These are phyloP conservation scores for Uloborus plumipes DNA, from an alignment of 2,888 invertebrate genomes.

Conservation along the genomic window DNA sequence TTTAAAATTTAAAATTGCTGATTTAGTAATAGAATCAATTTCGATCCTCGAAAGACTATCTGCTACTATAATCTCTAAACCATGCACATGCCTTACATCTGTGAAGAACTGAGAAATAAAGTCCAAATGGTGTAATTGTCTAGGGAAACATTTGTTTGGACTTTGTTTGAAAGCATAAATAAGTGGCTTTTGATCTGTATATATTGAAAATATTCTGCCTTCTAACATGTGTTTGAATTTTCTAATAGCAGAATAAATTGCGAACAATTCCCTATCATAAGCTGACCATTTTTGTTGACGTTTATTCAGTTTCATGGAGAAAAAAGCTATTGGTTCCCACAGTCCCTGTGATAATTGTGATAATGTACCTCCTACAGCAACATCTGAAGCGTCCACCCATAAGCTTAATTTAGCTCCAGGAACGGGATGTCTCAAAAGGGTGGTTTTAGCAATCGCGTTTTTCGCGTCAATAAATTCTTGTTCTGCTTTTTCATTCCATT, in stretches of 20 bases:
- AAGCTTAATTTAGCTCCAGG: background rate
- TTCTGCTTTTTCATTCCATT: conserved; percentile 1
- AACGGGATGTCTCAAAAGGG: conserved; percentile 33
- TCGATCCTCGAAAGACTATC: conserved; percentile 30
- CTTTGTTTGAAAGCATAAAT: conserved; percentile 30
- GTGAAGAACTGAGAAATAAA: conserved; percentile 70
- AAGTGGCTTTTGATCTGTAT: conserved; percentile 66
- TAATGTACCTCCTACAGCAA: conserved; percentile 67
- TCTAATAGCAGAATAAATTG: conserved; percentile 66
- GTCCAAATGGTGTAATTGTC: conserved; percentile 69
- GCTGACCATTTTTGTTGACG: conserved; percentile 18
- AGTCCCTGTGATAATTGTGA: conserved; percentile 63
- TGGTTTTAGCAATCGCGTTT: conserved; percentile 24
- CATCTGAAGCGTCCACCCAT: conserved; percentile 24
- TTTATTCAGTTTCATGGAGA: conserved; percentile 16
- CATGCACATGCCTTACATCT: conserved; percentile 68
- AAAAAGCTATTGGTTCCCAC: conserved; percentile 19
- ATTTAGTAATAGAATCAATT: background rate
- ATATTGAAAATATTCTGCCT: conserved; percentile 34
- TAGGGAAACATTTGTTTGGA: conserved; percentile 67
- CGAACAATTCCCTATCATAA: conserved; percentile 65
- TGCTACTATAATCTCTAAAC: conserved; percentile 13
- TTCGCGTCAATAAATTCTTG: background rate
- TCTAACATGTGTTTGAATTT: conserved; percentile 66
- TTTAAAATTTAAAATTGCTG: too few species aligned